phyloP scores from a whole-genome alignment of 2,888 invertebrate species.

The Torymus texanus region DNA sequence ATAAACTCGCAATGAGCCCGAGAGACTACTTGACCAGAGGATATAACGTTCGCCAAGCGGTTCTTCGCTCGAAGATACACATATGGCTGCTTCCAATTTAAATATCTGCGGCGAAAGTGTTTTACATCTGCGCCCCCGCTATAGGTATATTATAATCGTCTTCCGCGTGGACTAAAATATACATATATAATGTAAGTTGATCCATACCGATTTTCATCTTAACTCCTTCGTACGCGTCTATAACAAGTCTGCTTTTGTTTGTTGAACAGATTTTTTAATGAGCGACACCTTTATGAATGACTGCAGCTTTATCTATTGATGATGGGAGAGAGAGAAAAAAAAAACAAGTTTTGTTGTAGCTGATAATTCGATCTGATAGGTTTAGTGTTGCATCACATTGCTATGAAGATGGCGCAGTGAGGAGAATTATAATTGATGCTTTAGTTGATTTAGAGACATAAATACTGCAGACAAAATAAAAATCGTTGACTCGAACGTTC shows the following conservation, averaged over 20 bases:
- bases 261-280: background rate
- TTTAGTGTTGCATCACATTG: background rate
- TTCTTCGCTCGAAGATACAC: constrained; percentile 33
- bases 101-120: constrained; percentile 54
- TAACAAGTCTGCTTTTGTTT: background rate
- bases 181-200: background rate
- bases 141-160: background rate
- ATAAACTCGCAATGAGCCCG: background rate
- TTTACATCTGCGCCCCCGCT: constrained; percentile 30
- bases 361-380: too few species aligned
- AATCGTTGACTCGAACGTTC: too few species aligned
- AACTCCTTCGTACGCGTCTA: background rate
- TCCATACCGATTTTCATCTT: background rate
- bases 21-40: constrained; percentile 22
- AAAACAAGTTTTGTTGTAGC: too few species aligned
- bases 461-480: too few species aligned
- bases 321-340: background rate
- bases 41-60: constrained; percentile 18
- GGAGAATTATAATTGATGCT: too few species aligned
- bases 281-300: background rate
- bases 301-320: background rate
- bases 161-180: background rate
- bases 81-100: constrained; percentile 39
- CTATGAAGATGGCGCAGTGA: background rate
- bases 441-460: too few species aligned